Evolutionary conservation across 2,113 vertebrate genomes (phyloP).

Genomic region (Rissa tridactyla): DNA sequence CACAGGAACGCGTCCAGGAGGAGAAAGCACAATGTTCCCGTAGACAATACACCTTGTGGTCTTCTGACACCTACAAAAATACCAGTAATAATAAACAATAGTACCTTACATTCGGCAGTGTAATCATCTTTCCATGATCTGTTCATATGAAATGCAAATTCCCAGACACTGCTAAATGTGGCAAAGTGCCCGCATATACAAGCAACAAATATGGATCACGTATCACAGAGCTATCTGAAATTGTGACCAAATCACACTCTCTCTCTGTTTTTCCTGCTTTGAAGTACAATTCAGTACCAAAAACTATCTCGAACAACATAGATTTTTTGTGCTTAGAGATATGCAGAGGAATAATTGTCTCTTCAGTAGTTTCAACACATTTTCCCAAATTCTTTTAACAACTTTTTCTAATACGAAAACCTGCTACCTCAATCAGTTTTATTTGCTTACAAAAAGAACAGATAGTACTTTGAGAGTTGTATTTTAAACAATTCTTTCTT

Average conservation of each 20-base stretch:
- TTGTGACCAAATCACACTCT: neutral
- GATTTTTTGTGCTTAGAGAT: neutral
- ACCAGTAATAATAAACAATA: neutral
- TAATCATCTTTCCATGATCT: neutral
- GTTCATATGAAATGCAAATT: rapidly evolving
- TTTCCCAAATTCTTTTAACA: neutral
- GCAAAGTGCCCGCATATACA: rapidly evolving
- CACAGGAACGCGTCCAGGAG: too few species aligned
- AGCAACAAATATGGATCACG: neutral
- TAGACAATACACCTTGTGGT: neutral
- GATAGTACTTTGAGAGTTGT: neutral
- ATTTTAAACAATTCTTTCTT: neutral
- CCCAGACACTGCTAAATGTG: neutral
- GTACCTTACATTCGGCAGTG: neutral
- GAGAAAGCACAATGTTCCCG: neutral
- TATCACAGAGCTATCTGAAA: neutral
- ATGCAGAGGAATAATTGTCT: neutral
- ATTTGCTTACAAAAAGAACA: neutral
- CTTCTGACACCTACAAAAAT: neutral
- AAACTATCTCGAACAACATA: neutral
- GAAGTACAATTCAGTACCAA: neutral
- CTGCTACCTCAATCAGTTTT: neutral
- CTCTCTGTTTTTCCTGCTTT: neutral
- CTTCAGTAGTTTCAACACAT: neutral
- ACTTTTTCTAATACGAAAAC: neutral